Evolutionary conservation across 2,888 invertebrate genomes (phyloP), one percentile per base, ranked within the genome.

Genomic region (Seladonia tumulorum): DNA sequence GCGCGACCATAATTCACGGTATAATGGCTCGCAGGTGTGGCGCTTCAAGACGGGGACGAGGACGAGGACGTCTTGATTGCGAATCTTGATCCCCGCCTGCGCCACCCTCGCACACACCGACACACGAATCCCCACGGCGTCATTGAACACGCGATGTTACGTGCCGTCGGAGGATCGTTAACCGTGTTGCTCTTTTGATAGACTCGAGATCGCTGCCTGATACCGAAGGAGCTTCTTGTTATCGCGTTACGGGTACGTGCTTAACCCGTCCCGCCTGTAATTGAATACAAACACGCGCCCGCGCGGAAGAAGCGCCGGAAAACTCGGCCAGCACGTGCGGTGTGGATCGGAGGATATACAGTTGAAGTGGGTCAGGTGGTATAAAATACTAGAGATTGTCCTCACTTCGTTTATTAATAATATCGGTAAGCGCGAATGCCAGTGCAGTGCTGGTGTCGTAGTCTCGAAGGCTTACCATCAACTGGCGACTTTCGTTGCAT

Each of bases 61-160:
- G n/a, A 53, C 57, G 57, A 45, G 45, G 45, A 79, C 80, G 83
- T 85, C 87, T 87, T 87, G 87, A 85, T 85, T 87, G 83, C 87
- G 57, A 71, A 57, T 57, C 57, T n/a, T 57, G 57, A 57, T 57
- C n/a, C n/a, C 2, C 57, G n/a, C 35, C 18, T 12, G 42, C 8
- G 25, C 35, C 18, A 47, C 5, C 60, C 14, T 1, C 60, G 8
- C n/a, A 3, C 70, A 5, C 70, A 42, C 47, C 70, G 86, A 75
- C 82, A 76, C 71, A 47, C 76, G 83, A 85, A 81, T 83, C 79
- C 84, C 79, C 49, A 35, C 53, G 78, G 74, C 82, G 85, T 81
- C 85, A 85, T 89, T 66, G 87, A 85, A 84, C 85, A 87, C 85
- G 87, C 82, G 85, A 83, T 85, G 82, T 82, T 83, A 84, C 87